phyloP scores from a whole-genome alignment of 1,140 invertebrate genomes.

The Chrysopa pallens region DNA sequence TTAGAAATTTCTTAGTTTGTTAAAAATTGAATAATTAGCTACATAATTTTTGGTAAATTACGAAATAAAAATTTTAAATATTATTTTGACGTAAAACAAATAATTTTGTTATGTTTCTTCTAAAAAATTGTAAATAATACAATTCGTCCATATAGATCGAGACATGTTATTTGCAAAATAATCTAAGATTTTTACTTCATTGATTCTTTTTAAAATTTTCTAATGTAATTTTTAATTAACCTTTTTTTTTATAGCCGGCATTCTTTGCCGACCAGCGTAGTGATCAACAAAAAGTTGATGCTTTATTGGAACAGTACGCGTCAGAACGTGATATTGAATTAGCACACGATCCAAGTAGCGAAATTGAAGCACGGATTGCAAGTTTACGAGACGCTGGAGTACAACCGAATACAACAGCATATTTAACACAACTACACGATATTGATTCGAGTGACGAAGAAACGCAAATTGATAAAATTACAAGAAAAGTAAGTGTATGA shows the following conservation, averaged over 20 bases:
- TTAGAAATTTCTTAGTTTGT: too few species aligned
- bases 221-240: too few species aligned
- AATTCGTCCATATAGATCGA: too few species aligned
- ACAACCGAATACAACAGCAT: conserved; percentile 11
- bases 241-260: background rate
- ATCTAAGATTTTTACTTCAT: too few species aligned
- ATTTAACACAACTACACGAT: conserved; percentile 19
- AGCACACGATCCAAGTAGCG: conserved; percentile 27
- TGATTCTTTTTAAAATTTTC: too few species aligned
- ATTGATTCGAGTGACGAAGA: conserved; percentile 21
- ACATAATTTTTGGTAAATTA: too few species aligned
- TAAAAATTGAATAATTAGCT: too few species aligned
- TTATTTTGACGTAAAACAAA: too few species aligned
- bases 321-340: conserved; percentile 31
- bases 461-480: conserved; percentile 20
- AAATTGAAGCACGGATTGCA: conserved; percentile 27
- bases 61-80: too few species aligned
- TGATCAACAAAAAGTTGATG: conserved; percentile 40
- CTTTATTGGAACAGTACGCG: conserved; percentile 36
- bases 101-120: too few species aligned
- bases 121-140: too few species aligned
- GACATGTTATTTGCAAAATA: too few species aligned
- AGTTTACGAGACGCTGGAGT: conserved; percentile 21
- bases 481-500: conserved; percentile 17
- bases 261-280: conserved; percentile 25